These are phyloP conservation scores for Gymnoscelis rufifasciata DNA, from an alignment of 2,888 invertebrate species.

Conservation along the genomic window DNA sequence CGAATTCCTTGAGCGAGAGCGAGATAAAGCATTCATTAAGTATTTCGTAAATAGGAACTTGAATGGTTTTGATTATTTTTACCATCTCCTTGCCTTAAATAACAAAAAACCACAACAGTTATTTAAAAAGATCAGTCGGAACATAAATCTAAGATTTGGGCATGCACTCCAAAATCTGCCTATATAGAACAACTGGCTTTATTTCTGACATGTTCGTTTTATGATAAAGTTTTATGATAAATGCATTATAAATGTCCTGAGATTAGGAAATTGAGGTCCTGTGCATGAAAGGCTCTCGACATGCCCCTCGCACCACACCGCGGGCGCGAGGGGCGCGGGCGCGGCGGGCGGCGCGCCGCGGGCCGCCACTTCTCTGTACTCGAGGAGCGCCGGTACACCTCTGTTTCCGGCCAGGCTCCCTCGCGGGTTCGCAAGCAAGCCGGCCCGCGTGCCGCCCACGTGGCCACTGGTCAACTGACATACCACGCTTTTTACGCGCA, in stretches of 20 bases:
- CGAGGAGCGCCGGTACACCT: conserved; percentile 77
- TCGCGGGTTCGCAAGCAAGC: conserved; percentile 66
- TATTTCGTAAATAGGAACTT: too few relatives aligned
- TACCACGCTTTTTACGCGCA: conserved; percentile 53
- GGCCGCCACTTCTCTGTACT: conserved; percentile 76
- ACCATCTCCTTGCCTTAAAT: too few relatives aligned
- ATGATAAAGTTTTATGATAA: too few relatives aligned
- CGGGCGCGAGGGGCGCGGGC: conserved; percentile 46
- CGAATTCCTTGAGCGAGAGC: too few relatives aligned
- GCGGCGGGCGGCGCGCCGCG: conserved; percentile 61
- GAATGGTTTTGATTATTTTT: too few relatives aligned
- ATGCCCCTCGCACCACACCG: conserved; percentile 22
- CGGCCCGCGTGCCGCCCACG: conserved; percentile 69
- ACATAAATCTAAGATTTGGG: too few relatives aligned
- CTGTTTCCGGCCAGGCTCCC: conserved; percentile 76
- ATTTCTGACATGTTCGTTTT: too few relatives aligned
- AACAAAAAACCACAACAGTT: too few relatives aligned
- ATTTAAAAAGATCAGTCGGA: too few relatives aligned
- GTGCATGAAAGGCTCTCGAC: conserved; percentile 17
- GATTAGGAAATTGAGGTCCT: conserved; percentile 8
- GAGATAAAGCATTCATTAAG: too few relatives aligned
- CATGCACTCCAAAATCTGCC: too few relatives aligned
- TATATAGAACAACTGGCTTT: too few relatives aligned
- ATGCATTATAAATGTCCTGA: neutral
- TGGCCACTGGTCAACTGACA: conserved; percentile 46